Percentiles rank a stretch among this genome's conserved stretches.
These are phyloP conservation scores for Calliscelio sp. DNA, from an alignment of 2,888 invertebrate genomes.

Conservation along the genomic window DNA sequence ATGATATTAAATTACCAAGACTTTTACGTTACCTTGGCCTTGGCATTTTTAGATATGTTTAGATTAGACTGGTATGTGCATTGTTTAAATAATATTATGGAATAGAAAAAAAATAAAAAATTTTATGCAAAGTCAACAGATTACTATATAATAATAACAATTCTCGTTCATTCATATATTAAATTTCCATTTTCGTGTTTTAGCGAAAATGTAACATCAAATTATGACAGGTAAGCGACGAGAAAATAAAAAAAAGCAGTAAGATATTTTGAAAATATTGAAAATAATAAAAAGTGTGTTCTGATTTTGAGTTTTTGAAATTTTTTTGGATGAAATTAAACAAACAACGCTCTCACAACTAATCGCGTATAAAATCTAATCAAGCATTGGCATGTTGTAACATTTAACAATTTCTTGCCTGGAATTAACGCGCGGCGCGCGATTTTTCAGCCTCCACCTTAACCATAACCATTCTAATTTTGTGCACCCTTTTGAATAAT, in stretches of 20 bases:
- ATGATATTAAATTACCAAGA: conserved; percentile 10
- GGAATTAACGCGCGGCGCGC: neutral
- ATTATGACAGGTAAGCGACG: conserved; percentile 82
- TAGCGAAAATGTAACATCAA: conserved; percentile 83
- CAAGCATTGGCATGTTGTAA: conserved; percentile 18
- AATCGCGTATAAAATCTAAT: conserved; percentile 28
- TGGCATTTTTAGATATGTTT: conserved; percentile 25
- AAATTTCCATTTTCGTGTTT: conserved; percentile 77
- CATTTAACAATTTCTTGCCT: conserved; percentile 24
- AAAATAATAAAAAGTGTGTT: no score
- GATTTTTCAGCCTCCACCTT: conserved; percentile 20
- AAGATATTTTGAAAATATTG: conserved; percentile 7
- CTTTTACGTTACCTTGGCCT: conserved; percentile 24
- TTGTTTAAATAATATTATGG: conserved; percentile 21
- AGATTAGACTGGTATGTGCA: conserved; percentile 21
- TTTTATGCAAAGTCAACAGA: neutral
- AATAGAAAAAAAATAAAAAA: neutral
- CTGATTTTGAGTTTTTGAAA: neutral
- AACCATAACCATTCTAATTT: conserved; percentile 37
- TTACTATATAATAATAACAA: neutral
- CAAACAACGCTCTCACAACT: neutral
- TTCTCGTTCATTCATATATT: neutral
- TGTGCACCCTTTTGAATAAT: conserved; percentile 23
- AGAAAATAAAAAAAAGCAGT: conserved; percentile 38
- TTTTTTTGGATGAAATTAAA: neutral